A percentile compares a stretch with the other conserved stretches of the same genome.
These are phyloP conservation scores for Sanderia malayensis DNA, from an alignment of 30 jellyfish, hydroid and myxozoan genomes.

Conservation along the genomic window DNA sequence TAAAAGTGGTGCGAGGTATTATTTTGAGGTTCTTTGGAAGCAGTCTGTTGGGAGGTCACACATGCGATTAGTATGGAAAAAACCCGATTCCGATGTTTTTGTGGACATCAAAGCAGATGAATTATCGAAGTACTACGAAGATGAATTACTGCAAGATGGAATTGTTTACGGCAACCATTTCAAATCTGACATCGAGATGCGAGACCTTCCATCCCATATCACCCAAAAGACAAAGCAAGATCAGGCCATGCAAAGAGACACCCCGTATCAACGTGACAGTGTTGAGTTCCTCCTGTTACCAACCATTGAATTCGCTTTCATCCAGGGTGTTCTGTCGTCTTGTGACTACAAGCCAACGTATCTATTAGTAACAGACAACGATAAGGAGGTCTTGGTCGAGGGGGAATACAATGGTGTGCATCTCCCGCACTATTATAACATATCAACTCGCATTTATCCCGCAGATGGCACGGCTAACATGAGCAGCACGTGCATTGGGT, in stretches of 20 bases:
- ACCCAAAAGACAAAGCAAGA: conserved; percentile 24
- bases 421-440: conserved; percentile 68
- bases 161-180: conserved; percentile 56
- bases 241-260: conserved; percentile 23
- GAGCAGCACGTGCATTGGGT: conserved; percentile 57
- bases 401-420: conserved; percentile 73
- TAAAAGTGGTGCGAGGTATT: conserved; percentile 43
- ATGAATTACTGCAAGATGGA: conserved; percentile 59
- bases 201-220: conserved; percentile 67
- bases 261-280: conserved; percentile 83
- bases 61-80: conserved; percentile 67
- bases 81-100: conserved; percentile 22
- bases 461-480: conserved; percentile 71
- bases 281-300: conserved; percentile 67
- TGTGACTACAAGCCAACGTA: conserved; percentile 69
- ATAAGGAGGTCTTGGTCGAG: conserved; percentile 38
- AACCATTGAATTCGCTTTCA: conserved; percentile 19
- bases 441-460: conserved; percentile 57
- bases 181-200: conserved; percentile 41
- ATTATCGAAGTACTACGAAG: conserved; percentile 51
- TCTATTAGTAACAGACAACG: conserved; percentile 18
- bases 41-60: conserved; percentile 81
- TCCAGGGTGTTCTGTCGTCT: conserved; percentile 27
- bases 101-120: conserved; percentile 21
- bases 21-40: conserved; percentile 72